These are phyloP conservation scores for Campylomormyrus tamandua DNA, from an alignment of 2,113 vertebrate genomes.

Conservation along the genomic window DNA sequence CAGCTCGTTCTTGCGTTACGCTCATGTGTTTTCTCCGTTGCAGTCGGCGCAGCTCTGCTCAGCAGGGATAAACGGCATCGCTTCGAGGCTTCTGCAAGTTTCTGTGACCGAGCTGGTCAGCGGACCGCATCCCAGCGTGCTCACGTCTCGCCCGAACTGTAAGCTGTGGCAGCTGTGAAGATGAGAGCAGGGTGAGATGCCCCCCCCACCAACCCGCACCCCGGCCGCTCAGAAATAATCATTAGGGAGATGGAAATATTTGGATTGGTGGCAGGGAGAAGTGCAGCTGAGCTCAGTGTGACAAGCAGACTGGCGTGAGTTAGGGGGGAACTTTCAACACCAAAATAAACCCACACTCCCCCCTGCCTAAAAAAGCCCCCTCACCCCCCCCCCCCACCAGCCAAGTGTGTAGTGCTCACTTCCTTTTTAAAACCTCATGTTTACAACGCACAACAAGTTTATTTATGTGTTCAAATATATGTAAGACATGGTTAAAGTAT, in stretches of 20 bases:
- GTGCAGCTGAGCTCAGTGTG: constrained; percentile 55
- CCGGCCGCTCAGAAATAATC: constrained; percentile 24
- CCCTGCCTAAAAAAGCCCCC: not conserved
- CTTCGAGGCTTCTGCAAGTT: not conserved
- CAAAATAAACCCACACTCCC: not conserved
- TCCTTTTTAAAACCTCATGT: not conserved
- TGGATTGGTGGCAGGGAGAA: constrained; percentile 46
- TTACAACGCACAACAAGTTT: not conserved
- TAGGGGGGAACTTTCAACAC: constrained; percentile 30
- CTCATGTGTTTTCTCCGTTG: not conserved
- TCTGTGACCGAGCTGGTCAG: not conserved
- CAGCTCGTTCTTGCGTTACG: not conserved
- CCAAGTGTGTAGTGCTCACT: constrained; percentile 36
- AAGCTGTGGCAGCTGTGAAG: not conserved
- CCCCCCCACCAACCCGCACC: too few relatives aligned
- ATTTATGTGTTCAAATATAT: not conserved
- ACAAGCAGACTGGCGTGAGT: constrained; percentile 57
- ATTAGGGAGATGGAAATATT: constrained; percentile 52
- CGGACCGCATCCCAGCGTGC: not conserved
- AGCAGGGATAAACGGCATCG: not conserved
- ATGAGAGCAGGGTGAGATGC: not conserved
- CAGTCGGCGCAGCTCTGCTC: not conserved
- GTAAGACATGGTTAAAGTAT: not conserved
- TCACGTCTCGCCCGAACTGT: not conserved
- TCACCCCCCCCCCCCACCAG: constrained; percentile 27